Base-by-base conservation (phyloP, 2,113 vertebrate species). In the Origma solitaria region DNA sequence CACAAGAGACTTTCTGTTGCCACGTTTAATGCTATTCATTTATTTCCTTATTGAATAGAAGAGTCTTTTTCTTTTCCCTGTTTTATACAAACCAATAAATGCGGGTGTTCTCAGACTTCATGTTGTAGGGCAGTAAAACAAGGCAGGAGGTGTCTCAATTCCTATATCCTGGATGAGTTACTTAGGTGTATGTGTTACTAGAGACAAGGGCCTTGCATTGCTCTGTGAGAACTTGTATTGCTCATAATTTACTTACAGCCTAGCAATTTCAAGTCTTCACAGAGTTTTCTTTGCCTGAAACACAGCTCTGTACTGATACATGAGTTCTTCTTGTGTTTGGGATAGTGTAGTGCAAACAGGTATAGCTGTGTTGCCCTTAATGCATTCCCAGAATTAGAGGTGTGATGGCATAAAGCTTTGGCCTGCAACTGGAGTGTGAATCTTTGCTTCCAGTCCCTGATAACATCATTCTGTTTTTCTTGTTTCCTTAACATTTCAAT, bases 21-120 rank as follows among this genome's bases (percentile, higher is more conserved):
- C 6, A 1, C 2, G 0, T 68, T 75, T 88, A 51, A 20, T 60
- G 33, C 28, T 90, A 33, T 66, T 76, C 15, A 3, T 85, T 69
- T 82, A 69, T 86, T 95, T 94, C 37, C n/a, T 53, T 83, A 72
- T n/a, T 79, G 38, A 91, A 60, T 28, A 72, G 73, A 84, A 30
- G 64, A 78, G n/a, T 61, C 25, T 94, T 69, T 88, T 90, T 75
- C 64, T 96, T 98, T 95, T 83, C 57, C 94, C 79, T 54, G 27
- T 69, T 97, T 72, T 95, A 57, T 37, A 77, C 37, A 86, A 93
- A 80, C 75, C 24, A 92, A 45, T n/a, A 24, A 73, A 53, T 75
- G 22, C n/a, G 87, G 45, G 16, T 50, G 20, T 45, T 82, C 35
- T 62, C 38, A 23, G 42, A 28, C 25, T 87, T 85, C 0, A 2